These are phyloP conservation scores for Lasiurus borealis DNA, from an alignment of 2,113 vertebrate genomes.

Conservation along the genomic window DNA sequence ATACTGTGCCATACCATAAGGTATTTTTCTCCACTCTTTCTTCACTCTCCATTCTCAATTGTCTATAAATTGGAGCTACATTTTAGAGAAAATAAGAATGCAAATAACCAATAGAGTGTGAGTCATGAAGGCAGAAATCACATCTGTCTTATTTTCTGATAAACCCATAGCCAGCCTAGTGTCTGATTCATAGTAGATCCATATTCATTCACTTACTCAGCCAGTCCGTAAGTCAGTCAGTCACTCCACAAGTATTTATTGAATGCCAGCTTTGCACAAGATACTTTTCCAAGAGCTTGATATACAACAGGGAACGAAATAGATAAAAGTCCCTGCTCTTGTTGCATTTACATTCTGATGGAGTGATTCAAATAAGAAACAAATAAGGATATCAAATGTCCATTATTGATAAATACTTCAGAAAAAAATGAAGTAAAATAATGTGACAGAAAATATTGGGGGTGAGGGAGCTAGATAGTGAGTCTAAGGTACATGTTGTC, in stretches of 20 bases:
- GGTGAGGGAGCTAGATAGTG: neutral
- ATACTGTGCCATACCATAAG: neutral
- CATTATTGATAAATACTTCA: neutral
- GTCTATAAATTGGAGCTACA: neutral
- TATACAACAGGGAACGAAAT: neutral
- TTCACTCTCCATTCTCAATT: neutral
- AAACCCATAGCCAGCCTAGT: neutral
- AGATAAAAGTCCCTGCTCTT: neutral
- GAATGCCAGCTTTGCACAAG: neutral
- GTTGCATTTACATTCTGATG: neutral
- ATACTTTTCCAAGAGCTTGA: neutral
- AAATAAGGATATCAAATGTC: neutral
- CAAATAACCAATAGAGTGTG: neutral
- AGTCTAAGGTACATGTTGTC: neutral
- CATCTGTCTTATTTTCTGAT: neutral
- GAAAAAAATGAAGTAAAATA: slow-evolving; percentile 30
- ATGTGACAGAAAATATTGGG: neutral
- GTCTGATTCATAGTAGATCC: neutral
- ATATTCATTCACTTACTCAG: neutral
- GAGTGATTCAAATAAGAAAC: neutral
- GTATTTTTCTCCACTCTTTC: neutral
- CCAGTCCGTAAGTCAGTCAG: neutral
- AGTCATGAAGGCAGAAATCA: neutral
- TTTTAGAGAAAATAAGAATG: slow-evolving; percentile 36
- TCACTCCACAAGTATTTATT: neutral